phyloP scores from a whole-genome alignment of 2,113 vertebrate genomes.

The Bubo scandiacus region DNA sequence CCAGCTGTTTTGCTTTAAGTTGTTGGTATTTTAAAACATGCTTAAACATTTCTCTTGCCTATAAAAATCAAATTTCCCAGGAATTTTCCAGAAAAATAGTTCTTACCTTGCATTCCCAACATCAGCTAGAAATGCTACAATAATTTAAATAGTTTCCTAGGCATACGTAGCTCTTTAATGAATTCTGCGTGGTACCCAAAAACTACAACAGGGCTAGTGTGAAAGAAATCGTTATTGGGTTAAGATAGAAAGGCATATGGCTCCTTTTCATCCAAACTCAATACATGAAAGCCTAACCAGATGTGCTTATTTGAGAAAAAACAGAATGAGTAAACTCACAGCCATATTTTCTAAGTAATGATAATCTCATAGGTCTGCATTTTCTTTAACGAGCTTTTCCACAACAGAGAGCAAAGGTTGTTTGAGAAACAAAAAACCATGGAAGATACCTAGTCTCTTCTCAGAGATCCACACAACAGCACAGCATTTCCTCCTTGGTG shows the following conservation, averaged over 20 bases:
- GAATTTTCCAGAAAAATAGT: neutral
- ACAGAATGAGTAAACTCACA: neutral
- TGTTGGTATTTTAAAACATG: neutral
- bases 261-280: neutral
- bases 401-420: neutral
- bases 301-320: neutral
- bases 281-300: neutral
- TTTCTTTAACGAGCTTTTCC: neutral
- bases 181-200: neutral
- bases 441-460: neutral
- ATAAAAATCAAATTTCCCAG: neutral
- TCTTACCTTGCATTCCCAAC: neutral
- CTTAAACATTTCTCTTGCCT: neutral
- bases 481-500: neutral
- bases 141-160: neutral
- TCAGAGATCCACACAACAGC: neutral
- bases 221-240: neutral
- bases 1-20: neutral
- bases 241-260: neutral
- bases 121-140: neutral
- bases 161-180: neutral
- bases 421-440: neutral
- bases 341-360: neutral
- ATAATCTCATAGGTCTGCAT: neutral
- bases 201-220: neutral